A percentile compares a stretch with the other conserved stretches of the same genome.
These are phyloP conservation scores for Hirtodrosophila duncani DNA, from an alignment of 2,888 invertebrate species.

Conservation along the genomic window DNA sequence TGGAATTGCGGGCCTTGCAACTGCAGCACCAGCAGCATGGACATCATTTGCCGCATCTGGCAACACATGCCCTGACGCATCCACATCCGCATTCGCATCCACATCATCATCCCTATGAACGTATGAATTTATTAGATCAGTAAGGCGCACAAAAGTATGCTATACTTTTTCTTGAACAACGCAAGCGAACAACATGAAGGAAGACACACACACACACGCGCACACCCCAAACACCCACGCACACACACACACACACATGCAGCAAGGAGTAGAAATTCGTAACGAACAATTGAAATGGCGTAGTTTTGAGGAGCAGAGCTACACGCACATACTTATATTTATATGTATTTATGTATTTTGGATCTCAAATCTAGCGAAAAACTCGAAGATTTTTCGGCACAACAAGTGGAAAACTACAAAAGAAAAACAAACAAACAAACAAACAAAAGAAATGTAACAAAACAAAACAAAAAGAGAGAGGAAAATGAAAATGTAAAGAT, in stretches of 20 bases:
- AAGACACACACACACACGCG: background rate
- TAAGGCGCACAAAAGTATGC: conserved; percentile 60
- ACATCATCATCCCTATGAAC: conserved; percentile 69
- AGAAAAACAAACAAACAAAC: conserved; percentile 6
- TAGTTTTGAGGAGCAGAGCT: background rate
- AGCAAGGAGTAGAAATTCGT: background rate
- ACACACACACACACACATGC: conserved; percentile 9
- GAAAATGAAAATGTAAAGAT: conserved; percentile 3
- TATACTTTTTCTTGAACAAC: too few species aligned
- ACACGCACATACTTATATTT: background rate
- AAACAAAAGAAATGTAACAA: conserved; percentile 1
- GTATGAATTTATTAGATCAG: conserved; percentile 75
- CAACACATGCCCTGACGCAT: conserved; percentile 12
- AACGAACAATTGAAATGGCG: background rate
- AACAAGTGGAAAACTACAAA: conserved; percentile 8
- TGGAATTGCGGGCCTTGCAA: conserved; percentile 35
- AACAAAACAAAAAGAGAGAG: conserved; percentile 7
- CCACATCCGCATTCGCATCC: conserved; percentile 60
- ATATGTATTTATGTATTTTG: conserved; percentile 25
- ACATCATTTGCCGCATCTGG: conserved; percentile 8
- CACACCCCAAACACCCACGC: background rate
- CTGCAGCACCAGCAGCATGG: conserved; percentile 26
- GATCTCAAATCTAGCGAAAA: conserved; percentile 45
- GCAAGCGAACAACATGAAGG: background rate
- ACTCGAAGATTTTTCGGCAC: conserved; percentile 59